Conservation (phyloP, 2,888 invertebrate species). For the Scelioninae gen. 2 region DNA sequence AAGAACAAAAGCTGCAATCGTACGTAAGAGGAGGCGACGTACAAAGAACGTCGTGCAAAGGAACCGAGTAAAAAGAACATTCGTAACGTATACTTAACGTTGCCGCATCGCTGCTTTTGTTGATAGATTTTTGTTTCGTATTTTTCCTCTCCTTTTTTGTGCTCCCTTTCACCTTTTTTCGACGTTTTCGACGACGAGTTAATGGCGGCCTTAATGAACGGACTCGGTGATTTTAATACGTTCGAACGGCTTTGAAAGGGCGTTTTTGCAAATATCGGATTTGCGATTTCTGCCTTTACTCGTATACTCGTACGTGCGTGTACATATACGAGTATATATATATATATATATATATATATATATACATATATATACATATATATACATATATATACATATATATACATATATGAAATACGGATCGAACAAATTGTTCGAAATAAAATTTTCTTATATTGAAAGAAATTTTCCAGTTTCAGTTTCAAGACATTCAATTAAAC, state of each 20-base stretch:
- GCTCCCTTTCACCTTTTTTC: not conserved
- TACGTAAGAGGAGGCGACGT: slow-evolving; percentile 51
- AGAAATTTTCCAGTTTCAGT: too few relatives aligned
- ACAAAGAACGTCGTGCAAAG: slow-evolving; percentile 52
- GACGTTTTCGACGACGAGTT: slow-evolving; percentile 18
- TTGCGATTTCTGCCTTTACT: slow-evolving; percentile 4
- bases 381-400: too few relatives aligned
- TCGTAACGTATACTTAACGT: slow-evolving; percentile 44
- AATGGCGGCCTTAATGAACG: slow-evolving; percentile 44
- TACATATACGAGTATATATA: too few relatives aligned
- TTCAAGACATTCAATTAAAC: too few relatives aligned
- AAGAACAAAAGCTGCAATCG: slow-evolving; percentile 58
- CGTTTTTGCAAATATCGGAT: slow-evolving; percentile 33
- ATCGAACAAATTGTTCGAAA: too few relatives aligned
- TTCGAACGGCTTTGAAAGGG: slow-evolving; percentile 28
- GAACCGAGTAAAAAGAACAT: slow-evolving; percentile 47
- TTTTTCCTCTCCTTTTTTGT: not conserved
- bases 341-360: too few relatives aligned
- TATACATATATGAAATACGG: too few relatives aligned
- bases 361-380: too few relatives aligned
- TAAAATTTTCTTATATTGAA: too few relatives aligned
- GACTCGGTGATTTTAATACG: slow-evolving; percentile 31
- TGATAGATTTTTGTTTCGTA: slow-evolving; percentile 35
- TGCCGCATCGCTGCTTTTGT: slow-evolving; percentile 28
- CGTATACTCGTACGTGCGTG: too few relatives aligned